Evolutionary conservation across 1,140 invertebrate genomes (phyloP), one percentile per base, ranked within the genome.

Genomic region (Drosophila seguyi): DNA sequence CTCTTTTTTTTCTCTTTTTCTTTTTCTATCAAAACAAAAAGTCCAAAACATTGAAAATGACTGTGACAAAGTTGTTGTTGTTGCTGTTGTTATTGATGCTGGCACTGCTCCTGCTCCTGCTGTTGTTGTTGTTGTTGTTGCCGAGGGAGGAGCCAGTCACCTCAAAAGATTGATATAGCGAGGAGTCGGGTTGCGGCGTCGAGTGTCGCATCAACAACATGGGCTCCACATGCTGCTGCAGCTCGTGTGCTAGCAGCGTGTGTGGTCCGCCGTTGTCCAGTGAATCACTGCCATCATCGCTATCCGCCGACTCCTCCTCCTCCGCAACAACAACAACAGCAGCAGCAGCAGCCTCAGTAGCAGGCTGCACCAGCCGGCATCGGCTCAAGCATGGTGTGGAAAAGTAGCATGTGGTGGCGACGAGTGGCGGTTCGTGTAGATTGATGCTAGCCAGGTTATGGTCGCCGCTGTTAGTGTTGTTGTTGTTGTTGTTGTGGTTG

Each of bases 11-110:
- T 52, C 25, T 18, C 25, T 47, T 25, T 52, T 29, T 18, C 25
- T 47, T 25, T 73, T 50, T 36, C n/a, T 22, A 48, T 84, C 63
- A 92, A 75, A 92, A 92, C 68, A 92, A 67, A 76, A 92, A 92
- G 48, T 92, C 91, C 68, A 92, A 81, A 69, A 92, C 84, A 87
- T 92, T 92, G 68, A 92, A 92, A 72, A 92, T 81, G 53, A 92
- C 82, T 53, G 73, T 92, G 66, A 85, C 87, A 74, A 92, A 71
- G 65, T 91, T 90, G 63, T 81, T 87, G 67, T 75, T 88, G 68
- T 65, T 79, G 41, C 66, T 81, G 45, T 42, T 79, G 42, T 62
- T 71, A 60, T 42, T 73, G 45, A 36, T 60, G 44, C 47, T 79
- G 59, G 41, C 57, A 52, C 61, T 72, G 52, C 36, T 76, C 57